A percentile compares a stretch with the other conserved stretches of the same genome.
These are phyloP conservation scores for Perca schrenkii DNA, from an alignment of 2,113 vertebrate genomes.

Conservation along the genomic window DNA sequence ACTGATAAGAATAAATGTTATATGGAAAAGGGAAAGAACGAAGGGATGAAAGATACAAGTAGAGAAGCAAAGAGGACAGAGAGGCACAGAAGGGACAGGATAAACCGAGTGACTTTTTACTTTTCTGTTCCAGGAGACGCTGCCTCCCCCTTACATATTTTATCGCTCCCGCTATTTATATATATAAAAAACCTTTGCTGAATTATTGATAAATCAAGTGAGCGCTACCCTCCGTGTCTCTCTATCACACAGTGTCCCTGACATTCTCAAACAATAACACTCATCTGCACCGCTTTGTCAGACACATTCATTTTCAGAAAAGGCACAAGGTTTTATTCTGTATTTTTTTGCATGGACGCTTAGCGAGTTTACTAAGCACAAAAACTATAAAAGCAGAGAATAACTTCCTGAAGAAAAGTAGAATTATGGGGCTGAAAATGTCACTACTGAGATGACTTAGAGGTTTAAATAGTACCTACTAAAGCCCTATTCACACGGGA, in stretches of 20 bases:
- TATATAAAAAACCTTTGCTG: constrained; percentile 5
- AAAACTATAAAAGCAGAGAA: neutral
- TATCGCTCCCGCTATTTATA: constrained; percentile 40
- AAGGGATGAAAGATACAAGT: neutral
- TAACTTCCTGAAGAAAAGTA: neutral
- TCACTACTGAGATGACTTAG: neutral
- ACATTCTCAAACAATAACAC: constrained; percentile 17
- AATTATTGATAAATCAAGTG: constrained; percentile 58
- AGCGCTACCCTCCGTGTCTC: neutral
- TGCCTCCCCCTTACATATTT: constrained; percentile 60
- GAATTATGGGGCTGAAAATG: neutral
- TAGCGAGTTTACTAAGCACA: neutral
- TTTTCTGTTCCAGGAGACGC: constrained; percentile 34
- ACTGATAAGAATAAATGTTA: neutral
- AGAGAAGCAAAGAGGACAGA: neutral
- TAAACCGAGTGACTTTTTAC: constrained; percentile 33
- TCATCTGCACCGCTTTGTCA: constrained; percentile 14
- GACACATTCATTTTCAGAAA: constrained; percentile 13
- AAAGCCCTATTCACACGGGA: no score
- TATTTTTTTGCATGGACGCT: neutral
- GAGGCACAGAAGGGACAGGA: neutral
- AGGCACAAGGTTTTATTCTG: neutral
- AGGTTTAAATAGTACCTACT: neutral
- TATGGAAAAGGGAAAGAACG: neutral
- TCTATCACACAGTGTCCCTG: constrained; percentile 30